Percentiles rank a stretch among this genome's conserved stretches.
These are phyloP conservation scores for Cichladusa arquata DNA, from an alignment of 2,113 vertebrate genomes.

Conservation along the genomic window DNA sequence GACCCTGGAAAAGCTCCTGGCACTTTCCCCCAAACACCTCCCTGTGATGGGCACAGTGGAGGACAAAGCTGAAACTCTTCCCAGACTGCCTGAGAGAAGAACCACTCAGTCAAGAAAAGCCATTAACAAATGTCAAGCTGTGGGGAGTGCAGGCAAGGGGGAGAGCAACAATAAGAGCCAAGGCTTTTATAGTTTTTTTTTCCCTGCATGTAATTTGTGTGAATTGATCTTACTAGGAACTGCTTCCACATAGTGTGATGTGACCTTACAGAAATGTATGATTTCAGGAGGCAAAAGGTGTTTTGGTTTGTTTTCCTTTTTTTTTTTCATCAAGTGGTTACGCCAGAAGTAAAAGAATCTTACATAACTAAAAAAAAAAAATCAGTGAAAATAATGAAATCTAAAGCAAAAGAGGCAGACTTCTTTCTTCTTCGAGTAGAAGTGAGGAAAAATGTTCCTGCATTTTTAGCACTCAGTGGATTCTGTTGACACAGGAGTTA, in stretches of 20 bases:
- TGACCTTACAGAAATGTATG: neutral
- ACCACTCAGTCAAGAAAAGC: neutral
- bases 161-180: neutral
- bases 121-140: conserved; percentile 31
- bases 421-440: neutral
- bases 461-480: neutral
- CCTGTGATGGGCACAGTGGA: neutral
- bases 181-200: neutral
- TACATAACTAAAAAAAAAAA: neutral
- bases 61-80: conserved; percentile 46
- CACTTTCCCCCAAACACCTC: neutral
- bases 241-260: neutral
- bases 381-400: neutral
- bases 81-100: conserved; percentile 17
- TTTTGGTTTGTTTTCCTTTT: neutral
- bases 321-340: neutral
- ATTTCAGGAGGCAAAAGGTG: neutral
- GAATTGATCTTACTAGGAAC: neutral
- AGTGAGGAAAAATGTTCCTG: neutral
- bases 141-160: neutral
- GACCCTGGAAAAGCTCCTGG: neutral
- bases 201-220: neutral
- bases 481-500: neutral
- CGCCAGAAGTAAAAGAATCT: neutral
- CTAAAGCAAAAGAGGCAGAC: neutral